Evolutionary conservation across 2,888 invertebrate genomes (phyloP).

Genomic region (Therioaphis trifolii): DNA sequence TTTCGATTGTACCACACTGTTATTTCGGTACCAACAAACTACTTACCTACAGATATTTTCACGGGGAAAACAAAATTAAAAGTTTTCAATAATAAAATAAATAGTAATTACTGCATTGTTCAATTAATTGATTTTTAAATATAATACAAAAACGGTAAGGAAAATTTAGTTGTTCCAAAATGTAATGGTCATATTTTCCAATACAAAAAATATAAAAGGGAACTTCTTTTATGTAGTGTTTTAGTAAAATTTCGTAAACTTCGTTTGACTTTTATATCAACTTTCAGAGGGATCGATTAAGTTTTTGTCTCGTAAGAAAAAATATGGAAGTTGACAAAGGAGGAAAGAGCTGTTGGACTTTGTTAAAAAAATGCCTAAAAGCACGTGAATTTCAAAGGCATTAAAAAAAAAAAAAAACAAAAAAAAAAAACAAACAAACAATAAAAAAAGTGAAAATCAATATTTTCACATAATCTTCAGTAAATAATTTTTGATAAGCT

Average conservation of each 20-base stretch:
- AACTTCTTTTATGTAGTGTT: background rate
- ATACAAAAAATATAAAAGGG: background rate
- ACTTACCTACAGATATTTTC: too few species aligned
- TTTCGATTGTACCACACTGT: too few species aligned
- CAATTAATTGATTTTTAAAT: too few species aligned
- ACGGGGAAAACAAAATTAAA: too few species aligned
- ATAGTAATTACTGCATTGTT: background rate
- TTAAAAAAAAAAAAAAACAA: background rate
- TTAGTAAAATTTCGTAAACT: too few species aligned
- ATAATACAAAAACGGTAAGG: too few species aligned
- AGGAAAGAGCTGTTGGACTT: background rate
- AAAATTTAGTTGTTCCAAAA: background rate
- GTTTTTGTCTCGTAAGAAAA: background rate
- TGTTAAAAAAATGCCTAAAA: background rate
- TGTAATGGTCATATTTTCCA: background rate
- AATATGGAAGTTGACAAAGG: background rate
- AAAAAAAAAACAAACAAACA: too few species aligned
- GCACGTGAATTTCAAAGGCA: constrained; percentile 1
- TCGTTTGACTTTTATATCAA: constrained; percentile 1
- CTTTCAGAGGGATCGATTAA: background rate
- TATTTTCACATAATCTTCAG: background rate
- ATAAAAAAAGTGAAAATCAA: constrained; percentile 16
- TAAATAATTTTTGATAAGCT: background rate
- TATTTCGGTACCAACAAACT: too few species aligned
- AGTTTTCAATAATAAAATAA: background rate